Evolutionary conservation across 2,888 invertebrate species (phyloP).

Genomic region (Norana najaformis): DNA sequence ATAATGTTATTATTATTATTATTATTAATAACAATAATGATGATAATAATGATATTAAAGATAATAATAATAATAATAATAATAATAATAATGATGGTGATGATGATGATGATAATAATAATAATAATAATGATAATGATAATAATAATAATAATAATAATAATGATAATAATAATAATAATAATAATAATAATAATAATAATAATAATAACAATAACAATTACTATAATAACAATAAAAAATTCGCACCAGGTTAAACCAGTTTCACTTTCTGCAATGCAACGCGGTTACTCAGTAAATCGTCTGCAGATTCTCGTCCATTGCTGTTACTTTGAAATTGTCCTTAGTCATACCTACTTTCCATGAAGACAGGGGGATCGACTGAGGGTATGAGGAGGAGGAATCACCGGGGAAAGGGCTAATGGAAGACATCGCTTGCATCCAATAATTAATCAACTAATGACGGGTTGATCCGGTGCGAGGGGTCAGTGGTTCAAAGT

Average conservation of each 20-base stretch:
- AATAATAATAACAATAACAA: background rate
- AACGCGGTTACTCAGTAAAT: background rate
- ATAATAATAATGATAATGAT: constrained; percentile 20
- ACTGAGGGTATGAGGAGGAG: no score
- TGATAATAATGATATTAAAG: background rate
- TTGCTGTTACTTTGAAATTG: background rate
- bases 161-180: constrained; percentile 26
- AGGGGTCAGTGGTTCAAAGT: constrained; percentile 10
- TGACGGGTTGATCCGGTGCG: background rate
- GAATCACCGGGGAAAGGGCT: background rate
- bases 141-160: constrained; percentile 29
- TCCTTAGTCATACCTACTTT: background rate
- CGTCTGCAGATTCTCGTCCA: no score
- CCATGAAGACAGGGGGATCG: no score
- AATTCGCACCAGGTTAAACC: background rate
- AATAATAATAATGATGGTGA: background rate
- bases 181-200: background rate
- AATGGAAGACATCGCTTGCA: background rate
- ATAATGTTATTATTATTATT: background rate
- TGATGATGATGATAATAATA: constrained; percentile 28
- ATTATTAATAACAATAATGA: no score
- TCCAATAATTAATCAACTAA: background rate
- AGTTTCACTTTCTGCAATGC: background rate
- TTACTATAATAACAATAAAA: background rate
- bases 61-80: background rate